Evolutionary conservation across 2,797 vertebrate species (phyloP), one percentile per base, ranked within the genome.

Genomic region (Poeciliopsis paucimaculata): DNA sequence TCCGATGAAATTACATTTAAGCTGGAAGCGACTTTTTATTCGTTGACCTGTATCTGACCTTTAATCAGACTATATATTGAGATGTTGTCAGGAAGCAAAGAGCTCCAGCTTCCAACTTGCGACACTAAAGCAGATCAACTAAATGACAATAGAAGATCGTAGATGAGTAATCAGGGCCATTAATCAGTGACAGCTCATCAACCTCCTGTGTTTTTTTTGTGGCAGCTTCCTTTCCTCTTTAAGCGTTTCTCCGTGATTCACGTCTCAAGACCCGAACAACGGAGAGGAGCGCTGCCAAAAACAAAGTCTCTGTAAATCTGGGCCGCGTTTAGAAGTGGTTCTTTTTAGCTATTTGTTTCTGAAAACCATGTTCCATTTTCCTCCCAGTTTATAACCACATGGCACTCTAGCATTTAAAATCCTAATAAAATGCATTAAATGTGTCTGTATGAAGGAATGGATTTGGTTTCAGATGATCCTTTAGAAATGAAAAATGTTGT

Each of bases 51-150:
- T 47, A 82, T 84, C 20, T 79, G 81, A 85, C 39, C 23, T 77
- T 2, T 45, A 23, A 23, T 51, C 49, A 9, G 49, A 51, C 49
- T 51, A 23, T 51, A 23, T 10, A 53, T 23, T 53, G 49, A 26
- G 49, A 26, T 53, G 20, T 34, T 9, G 8, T 53, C 49, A 9
- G 49, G 49, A 12, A 57, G 26, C 36, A 31, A n/a, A 77, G 41
- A 75, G 82, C 72, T 51, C 12, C 72, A 76, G 88, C 84, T 75
- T 41, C 72, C 79, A 20, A 20, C 64, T 80, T 77, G 80, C 49
- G 70, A 85, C 79, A 16, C 1, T 39, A 20, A 20, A 68, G 49
- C 41, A 77, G 36, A 78, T 0, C 76, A 57, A 66, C n/a, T 41
- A 31, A 62, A 5, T 6, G 64, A 26, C 23, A 39, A 39, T 11